phyloP scores from a whole-genome alignment of 2,113 vertebrate species.

The Riparia riparia region DNA sequence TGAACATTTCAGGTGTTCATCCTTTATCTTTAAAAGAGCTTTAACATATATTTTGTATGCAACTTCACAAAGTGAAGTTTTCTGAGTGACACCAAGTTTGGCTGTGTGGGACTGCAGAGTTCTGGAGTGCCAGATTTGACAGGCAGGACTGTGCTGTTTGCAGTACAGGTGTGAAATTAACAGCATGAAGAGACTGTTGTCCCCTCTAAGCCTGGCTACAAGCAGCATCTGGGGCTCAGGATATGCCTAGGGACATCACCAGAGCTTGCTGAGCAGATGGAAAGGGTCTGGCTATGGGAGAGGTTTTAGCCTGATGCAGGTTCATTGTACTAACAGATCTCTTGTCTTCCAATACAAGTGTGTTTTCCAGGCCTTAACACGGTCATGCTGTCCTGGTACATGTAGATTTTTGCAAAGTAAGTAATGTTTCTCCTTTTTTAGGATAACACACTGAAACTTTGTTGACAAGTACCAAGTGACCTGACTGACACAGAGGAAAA shows the following conservation, averaged over 20 bases:
- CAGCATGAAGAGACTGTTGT: background rate
- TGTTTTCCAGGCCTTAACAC: background rate
- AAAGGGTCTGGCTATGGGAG: background rate
- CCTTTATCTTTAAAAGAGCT: background rate
- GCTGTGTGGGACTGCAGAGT: background rate
- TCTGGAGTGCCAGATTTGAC: background rate
- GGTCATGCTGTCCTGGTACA: background rate
- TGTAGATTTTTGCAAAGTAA: background rate
- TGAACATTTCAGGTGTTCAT: background rate
- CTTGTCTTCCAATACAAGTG: background rate
- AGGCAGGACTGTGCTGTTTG: background rate
- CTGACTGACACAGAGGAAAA: background rate
- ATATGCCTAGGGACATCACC: background rate
- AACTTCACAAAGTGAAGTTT: background rate
- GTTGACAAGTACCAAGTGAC: background rate
- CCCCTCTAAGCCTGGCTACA: rapidly evolving
- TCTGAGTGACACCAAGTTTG: background rate
- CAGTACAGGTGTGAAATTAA: background rate
- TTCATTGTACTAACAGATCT: background rate
- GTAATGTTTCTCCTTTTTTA: background rate
- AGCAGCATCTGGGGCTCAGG: background rate
- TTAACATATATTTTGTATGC: background rate
- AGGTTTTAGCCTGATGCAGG: background rate
- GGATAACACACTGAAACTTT: background rate
- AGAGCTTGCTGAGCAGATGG: background rate